Conservation (phyloP, 2,888 invertebrate species). For the Drosophila planitibia region DNA sequence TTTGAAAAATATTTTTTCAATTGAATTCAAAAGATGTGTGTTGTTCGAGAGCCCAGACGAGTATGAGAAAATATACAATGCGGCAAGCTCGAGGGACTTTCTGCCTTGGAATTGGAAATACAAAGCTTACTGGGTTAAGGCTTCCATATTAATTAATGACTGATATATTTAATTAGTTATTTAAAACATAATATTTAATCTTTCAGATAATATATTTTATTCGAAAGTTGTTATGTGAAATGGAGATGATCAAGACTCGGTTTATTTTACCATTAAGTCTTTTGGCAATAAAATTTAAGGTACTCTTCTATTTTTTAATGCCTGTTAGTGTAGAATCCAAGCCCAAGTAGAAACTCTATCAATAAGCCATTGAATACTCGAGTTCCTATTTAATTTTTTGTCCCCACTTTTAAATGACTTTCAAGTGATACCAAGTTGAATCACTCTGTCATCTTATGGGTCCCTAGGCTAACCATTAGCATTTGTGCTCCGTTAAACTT, state of each 20-base stretch:
- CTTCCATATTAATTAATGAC: background rate
- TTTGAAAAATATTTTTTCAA: conserved; percentile 29
- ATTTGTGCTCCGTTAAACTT: conserved; percentile 44
- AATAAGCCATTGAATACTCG: background rate
- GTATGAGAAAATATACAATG: conserved; percentile 19
- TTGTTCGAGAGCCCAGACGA: conserved; percentile 29
- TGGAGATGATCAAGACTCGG: background rate
- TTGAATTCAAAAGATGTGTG: conserved; percentile 46
- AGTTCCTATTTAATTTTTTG: background rate
- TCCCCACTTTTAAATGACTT: background rate
- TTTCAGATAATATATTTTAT: background rate
- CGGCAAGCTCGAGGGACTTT: background rate
- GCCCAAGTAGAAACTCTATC: background rate
- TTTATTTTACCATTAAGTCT: background rate
- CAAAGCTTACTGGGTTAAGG: conserved; percentile 23
- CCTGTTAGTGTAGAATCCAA: background rate
- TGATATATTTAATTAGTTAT: background rate
- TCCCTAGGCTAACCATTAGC: conserved; percentile 54
- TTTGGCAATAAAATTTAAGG: background rate
- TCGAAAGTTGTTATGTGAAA: background rate
- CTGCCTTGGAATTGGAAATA: background rate
- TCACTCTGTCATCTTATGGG: conserved; percentile 1
- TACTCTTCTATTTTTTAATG: background rate
- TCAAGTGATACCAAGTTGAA: background rate
- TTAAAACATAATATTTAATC: background rate